Evolutionary conservation across 2,797 vertebrate species (phyloP), one percentile per base, ranked within the genome.

Genomic region (Clarias platycephalus): DNA sequence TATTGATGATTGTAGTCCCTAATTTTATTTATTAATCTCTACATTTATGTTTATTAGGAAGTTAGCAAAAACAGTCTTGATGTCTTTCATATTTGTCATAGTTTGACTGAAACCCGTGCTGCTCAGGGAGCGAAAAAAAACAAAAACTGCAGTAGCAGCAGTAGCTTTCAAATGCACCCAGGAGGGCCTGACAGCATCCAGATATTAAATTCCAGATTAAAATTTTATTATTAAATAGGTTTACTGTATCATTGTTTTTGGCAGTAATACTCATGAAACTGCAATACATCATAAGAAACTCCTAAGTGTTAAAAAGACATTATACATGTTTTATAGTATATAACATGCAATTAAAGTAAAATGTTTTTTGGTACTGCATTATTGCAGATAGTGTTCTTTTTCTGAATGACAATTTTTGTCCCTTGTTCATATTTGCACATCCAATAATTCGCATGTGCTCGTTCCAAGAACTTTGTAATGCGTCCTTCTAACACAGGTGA

Each of bases 401-500:
- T 31, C 7, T 76, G 16, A 20, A 13, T 22, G 1, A 6, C 9
- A 4, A 0, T 5, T 22, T 34, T 70, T 57, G 40, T 60, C 57
- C 22, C 1, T n/a, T 60, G 13, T 62, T 24, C 55, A 58, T 60
- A 82, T 81, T 44, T 82, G 78, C 44, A 82, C 67, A 72, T 85
- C 31, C 22, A 88, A 83, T 91, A 88, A 90, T 86, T 28, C 91
- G 91, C 91, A 91, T 93, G 93, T 91, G 72, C 77, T 84, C 22
- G 80, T 81, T 83, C 57, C 84, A 71, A 87, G 87, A 84, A 92
- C 55, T 93, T 93, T 78, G 92, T 96, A 96, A 96, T 62, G 34
- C 90, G 92, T 88, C 95, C 94, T 94, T 97, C 95, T 95, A 95
- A 97, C 94, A 91, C 96, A 98, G 96, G 96, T 97, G 94, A 95